phyloP scores from a whole-genome alignment of 2,113 vertebrate species.

The Brachyhypopomus gauderio region DNA sequence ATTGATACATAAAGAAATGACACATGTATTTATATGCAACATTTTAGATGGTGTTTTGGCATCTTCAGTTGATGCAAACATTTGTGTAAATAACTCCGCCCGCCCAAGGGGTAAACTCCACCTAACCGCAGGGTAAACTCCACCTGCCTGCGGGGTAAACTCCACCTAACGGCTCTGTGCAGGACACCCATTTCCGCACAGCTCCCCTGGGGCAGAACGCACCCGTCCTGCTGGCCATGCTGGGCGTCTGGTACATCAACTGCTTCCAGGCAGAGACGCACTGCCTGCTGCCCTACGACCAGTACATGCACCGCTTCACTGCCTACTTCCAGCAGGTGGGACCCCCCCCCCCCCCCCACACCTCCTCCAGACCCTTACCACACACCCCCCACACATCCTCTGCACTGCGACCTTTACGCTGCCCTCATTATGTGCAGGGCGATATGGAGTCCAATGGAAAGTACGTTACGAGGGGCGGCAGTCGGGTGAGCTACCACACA shows the following conservation, averaged over 20 bases:
- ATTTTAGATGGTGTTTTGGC: too few species aligned
- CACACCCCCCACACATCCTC: too few species aligned
- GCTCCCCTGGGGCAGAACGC: conserved; percentile 88
- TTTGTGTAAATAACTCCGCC: too few species aligned
- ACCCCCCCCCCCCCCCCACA: too few species aligned
- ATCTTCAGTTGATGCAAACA: too few species aligned
- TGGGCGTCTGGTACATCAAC: conserved; percentile 97
- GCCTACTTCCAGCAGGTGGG: conserved; percentile 99
- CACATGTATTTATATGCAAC: too few species aligned
- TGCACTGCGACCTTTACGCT: too few species aligned
- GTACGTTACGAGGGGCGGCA: conserved; percentile 86
- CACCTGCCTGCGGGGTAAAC: too few species aligned
- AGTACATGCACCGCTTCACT: conserved; percentile 96
- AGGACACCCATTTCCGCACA: conserved; percentile 92
- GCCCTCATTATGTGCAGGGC: conserved; percentile 74
- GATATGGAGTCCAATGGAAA: conserved; percentile 99
- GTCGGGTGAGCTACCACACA: conserved; percentile 84
- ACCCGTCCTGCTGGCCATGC: conserved; percentile 87
- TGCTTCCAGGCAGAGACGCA: conserved; percentile 93
- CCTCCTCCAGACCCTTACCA: too few species aligned
- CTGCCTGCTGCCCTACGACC: conserved; percentile 93
- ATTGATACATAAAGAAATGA: neutral
- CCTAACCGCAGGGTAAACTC: too few species aligned
- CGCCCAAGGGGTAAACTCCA: too few species aligned
- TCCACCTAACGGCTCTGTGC: neutral